These are phyloP conservation scores for Plemyria rubiginata DNA, from an alignment of 2,888 invertebrate species.

Conservation along the genomic window DNA sequence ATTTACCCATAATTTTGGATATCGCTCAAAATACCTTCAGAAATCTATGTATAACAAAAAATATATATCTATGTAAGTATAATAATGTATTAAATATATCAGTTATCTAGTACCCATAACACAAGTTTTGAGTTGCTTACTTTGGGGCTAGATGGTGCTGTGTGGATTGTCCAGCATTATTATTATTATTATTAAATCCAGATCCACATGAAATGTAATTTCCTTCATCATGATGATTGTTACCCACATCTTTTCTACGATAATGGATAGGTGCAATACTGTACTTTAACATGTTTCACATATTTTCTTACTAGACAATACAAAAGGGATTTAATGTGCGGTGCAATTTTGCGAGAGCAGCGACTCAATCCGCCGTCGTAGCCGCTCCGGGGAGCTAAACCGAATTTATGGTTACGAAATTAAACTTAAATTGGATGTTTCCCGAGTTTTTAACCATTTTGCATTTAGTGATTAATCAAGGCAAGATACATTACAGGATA, in stretches of 20 bases:
- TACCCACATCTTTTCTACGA: not conserved
- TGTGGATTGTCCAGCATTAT: too few species aligned
- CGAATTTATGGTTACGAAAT: conserved; percentile 82
- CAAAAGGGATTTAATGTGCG: conserved; percentile 78
- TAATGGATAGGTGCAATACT: not conserved
- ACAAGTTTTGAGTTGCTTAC: too few species aligned
- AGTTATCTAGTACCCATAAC: too few species aligned
- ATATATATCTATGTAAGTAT: too few species aligned
- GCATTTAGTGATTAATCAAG: conserved; percentile 70
- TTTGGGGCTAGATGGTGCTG: too few species aligned
- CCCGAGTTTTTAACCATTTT: conserved; percentile 71
- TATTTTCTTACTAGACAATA: conserved; percentile 65
- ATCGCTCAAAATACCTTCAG: too few species aligned
- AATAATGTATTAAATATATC: too few species aligned
- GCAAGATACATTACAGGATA: conserved; percentile 58
- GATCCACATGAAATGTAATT: too few species aligned
- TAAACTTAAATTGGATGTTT: conserved; percentile 81
- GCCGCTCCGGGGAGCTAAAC: conserved; percentile 77
- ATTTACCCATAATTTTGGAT: too few species aligned
- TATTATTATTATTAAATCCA: too few species aligned
- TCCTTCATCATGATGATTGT: too few species aligned
- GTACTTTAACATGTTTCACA: not conserved
- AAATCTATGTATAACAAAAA: too few species aligned
- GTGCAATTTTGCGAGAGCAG: conserved; percentile 74
- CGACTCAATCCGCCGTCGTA: conserved; percentile 62